Evolutionary conservation across 2,797 vertebrate genomes (phyloP).

Genomic region (Rhynchotus rufescens): DNA sequence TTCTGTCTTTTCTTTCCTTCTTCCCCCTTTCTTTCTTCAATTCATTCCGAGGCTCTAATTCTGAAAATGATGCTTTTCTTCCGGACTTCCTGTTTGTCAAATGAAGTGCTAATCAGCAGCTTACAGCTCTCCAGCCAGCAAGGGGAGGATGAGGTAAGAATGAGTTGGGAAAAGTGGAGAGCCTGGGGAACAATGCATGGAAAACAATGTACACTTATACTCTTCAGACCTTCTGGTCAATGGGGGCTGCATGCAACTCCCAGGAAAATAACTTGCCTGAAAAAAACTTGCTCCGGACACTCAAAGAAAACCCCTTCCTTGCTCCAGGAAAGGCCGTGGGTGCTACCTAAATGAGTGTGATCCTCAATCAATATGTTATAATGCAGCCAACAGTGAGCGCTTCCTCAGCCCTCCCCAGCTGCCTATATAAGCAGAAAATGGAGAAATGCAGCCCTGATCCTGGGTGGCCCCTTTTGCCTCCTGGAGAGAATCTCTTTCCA

Average conservation of each 20-base stretch:
- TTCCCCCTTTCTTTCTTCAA: constrained; percentile 75
- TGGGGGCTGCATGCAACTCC: background rate
- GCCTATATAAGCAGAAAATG: background rate
- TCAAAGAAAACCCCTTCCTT: constrained; percentile 8
- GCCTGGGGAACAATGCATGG: constrained; percentile 6
- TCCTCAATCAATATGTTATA: accelerated
- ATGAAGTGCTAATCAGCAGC: constrained; percentile 77
- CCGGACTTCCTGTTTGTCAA: constrained; percentile 78
- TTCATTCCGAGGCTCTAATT: constrained; percentile 73
- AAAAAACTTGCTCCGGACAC: background rate
- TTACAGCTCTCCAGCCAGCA: constrained; percentile 64
- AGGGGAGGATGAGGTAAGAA: constrained; percentile 74
- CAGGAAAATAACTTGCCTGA: constrained; percentile 44
- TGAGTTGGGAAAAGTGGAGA: constrained; percentile 70
- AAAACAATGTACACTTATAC: constrained; percentile 71
- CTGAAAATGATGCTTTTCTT: constrained; percentile 79
- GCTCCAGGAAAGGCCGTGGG: background rate
- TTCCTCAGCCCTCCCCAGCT: background rate
- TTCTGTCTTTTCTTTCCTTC: constrained; percentile 65
- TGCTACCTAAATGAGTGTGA: accelerated
- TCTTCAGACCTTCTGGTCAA: constrained; percentile 46
- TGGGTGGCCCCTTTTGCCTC: background rate
- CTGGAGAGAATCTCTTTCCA: background rate
- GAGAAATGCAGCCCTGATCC: background rate
- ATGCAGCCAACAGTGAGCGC: background rate